Conservation (phyloP, 2,113 vertebrate genomes). For the Antechinus stuartii region DNA sequence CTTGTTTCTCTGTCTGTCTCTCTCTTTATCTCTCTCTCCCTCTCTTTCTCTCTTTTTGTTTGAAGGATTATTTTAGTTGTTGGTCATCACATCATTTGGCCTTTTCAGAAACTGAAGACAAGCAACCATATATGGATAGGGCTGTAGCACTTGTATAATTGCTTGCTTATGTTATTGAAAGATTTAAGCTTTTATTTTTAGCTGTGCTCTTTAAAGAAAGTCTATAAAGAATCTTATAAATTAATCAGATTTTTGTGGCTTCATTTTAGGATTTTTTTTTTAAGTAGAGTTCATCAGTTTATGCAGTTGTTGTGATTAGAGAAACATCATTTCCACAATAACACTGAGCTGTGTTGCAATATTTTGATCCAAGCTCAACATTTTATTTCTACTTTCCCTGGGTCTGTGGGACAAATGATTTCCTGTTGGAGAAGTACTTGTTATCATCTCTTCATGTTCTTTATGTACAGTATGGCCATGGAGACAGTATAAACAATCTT, state of each 20-base stretch:
- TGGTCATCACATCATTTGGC: slow-evolving; percentile 74
- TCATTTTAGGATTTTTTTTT: slow-evolving; percentile 43
- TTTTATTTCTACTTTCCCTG: slow-evolving; percentile 31
- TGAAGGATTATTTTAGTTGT: slow-evolving; percentile 70
- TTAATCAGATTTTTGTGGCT: slow-evolving; percentile 52
- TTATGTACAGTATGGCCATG: slow-evolving; percentile 29
- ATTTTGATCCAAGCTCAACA: slow-evolving; percentile 47
- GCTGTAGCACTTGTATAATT: slow-evolving; percentile 2
- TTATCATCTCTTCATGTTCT: slow-evolving; percentile 53
- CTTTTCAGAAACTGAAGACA: slow-evolving; percentile 70
- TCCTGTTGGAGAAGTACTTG: slow-evolving; percentile 65
- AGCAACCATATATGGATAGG: slow-evolving; percentile 63
- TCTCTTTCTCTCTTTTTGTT: slow-evolving; percentile 38
- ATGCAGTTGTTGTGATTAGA: slow-evolving; percentile 57
- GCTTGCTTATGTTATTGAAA: slow-evolving; percentile 68
- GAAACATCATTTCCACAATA: slow-evolving; percentile 47
- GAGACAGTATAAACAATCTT: neutral
- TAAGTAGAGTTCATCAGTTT: slow-evolving; percentile 49
- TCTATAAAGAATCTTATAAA: slow-evolving; percentile 56
- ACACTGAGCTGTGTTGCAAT: slow-evolving; percentile 37
- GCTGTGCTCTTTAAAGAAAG: slow-evolving; percentile 66
- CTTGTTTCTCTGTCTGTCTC: slow-evolving; percentile 13
- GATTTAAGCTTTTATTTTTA: slow-evolving; percentile 75
- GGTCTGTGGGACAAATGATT: slow-evolving; percentile 58
- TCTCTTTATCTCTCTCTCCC: neutral